phyloP scores from a whole-genome alignment of 2,113 vertebrate species.

The Willisornis vidua region DNA sequence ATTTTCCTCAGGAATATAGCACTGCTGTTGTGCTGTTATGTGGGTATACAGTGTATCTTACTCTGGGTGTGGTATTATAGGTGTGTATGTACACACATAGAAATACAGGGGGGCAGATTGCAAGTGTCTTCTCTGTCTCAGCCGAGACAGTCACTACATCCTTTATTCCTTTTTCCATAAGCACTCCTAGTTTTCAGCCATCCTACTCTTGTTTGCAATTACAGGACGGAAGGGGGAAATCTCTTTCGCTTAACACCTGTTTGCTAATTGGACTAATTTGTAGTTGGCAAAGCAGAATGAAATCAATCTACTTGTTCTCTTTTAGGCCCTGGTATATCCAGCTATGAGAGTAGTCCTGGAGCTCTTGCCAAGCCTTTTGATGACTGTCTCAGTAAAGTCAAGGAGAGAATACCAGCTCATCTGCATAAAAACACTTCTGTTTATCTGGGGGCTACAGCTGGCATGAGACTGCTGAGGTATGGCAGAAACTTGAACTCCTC shows the following conservation, averaged over 20 bases:
- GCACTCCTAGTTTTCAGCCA: background rate
- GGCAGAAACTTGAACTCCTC: background rate
- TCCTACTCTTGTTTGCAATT: background rate
- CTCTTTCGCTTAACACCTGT: background rate
- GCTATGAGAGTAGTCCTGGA: slow-evolving; percentile 72
- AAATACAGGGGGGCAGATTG: background rate
- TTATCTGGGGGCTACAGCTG: slow-evolving; percentile 94
- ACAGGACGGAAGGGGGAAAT: background rate
- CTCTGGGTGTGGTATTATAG: background rate
- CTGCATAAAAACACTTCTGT: slow-evolving; percentile 80
- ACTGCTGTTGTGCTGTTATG: background rate
- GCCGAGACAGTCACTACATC: background rate
- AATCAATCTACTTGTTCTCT: slow-evolving; percentile 24
- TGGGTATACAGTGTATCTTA: background rate
- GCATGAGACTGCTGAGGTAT: slow-evolving; percentile 94
- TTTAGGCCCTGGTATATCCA: slow-evolving; percentile 87
- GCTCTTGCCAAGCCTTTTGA: slow-evolving; percentile 73
- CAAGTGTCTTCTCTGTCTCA: background rate
- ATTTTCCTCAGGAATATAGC: background rate
- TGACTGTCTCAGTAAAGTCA: slow-evolving; percentile 79
- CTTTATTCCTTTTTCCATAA: background rate
- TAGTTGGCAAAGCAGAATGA: slow-evolving; percentile 15
- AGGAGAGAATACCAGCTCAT: slow-evolving; percentile 72
- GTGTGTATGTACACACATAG: background rate
- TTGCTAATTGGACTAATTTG: background rate